These are phyloP conservation scores for Paracanthobrama guichenoti DNA, from an alignment of 2,113 vertebrate species.

Conservation along the genomic window DNA sequence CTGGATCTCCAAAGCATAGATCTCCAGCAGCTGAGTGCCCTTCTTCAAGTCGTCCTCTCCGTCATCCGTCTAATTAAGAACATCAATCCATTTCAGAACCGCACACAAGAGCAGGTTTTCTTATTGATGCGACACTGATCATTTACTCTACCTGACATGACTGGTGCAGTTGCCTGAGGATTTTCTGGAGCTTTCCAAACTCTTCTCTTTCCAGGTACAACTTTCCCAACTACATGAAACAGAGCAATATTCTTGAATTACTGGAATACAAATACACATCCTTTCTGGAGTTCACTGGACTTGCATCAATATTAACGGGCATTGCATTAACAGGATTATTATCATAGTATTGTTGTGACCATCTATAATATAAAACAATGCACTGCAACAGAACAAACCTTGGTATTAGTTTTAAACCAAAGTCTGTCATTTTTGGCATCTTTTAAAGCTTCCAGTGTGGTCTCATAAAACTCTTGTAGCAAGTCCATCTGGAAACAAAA, in stretches of 20 bases:
- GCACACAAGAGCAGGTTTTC: neutral
- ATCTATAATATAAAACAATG: neutral
- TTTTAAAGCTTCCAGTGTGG: slow-evolving; percentile 95
- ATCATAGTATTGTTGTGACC: neutral
- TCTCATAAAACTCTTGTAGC: slow-evolving; percentile 99
- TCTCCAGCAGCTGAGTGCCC: slow-evolving; percentile 97
- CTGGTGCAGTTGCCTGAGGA: slow-evolving; percentile 95
- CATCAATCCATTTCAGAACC: neutral
- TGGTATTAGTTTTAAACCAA: slow-evolving; percentile 99
- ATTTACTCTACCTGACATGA: slow-evolving; percentile 91
- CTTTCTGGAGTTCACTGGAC: neutral
- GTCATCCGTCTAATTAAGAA: slow-evolving; percentile 88
- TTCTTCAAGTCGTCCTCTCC: slow-evolving; percentile 99
- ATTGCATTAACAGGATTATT: neutral
- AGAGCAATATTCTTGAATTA: neutral
- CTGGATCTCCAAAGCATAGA: slow-evolving; percentile 98
- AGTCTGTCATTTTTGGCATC: slow-evolving; percentile 97
- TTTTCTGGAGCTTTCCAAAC: slow-evolving; percentile 97
- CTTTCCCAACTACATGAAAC: slow-evolving; percentile 87
- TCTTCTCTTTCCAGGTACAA: slow-evolving; percentile 98
- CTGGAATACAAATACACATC: neutral
- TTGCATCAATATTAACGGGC: neutral
- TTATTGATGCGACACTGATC: neutral
- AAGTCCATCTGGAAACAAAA: slow-evolving; percentile 88
- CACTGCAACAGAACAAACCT: slow-evolving; percentile 74